Evolutionary conservation across 1,140 invertebrate genomes (phyloP).

Genomic region (Diabrotica virgifera): DNA sequence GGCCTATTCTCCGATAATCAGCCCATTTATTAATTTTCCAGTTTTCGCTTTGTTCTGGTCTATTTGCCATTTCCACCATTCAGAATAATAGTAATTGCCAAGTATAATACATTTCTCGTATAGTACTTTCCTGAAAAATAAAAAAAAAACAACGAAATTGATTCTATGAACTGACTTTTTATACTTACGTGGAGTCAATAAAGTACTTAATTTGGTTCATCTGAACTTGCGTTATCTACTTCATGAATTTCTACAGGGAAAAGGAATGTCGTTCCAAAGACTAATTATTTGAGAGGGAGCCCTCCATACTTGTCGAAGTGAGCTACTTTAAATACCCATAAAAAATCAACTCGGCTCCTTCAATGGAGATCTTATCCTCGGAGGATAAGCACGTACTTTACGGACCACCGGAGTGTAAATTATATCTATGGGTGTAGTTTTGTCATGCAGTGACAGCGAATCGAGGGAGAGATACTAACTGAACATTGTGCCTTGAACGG

Average conservation of each 20-base stretch:
- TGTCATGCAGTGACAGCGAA: background rate
- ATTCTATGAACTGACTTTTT: background rate
- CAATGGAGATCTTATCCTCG: background rate
- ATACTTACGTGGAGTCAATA: background rate
- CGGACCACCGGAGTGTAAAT: background rate
- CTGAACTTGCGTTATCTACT: background rate
- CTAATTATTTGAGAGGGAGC: slow-evolving; percentile 2
- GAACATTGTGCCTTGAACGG: too few species aligned
- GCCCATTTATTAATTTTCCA: too few species aligned
- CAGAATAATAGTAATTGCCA: too few species aligned
- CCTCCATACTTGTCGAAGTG: background rate
- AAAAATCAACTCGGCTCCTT: background rate
- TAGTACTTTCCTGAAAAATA: background rate
- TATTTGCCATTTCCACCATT: too few species aligned
- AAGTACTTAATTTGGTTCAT: background rate
- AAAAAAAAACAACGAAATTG: background rate
- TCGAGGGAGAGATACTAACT: background rate
- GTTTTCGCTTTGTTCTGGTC: too few species aligned
- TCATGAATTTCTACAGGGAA: slow-evolving; percentile 2
- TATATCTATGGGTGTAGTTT: background rate
- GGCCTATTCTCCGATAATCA: too few species aligned
- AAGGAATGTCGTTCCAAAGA: slow-evolving; percentile 2
- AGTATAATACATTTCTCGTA: too few species aligned
- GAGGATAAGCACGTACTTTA: background rate
- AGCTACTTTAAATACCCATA: slow-evolving; percentile 2